phyloP scores from a whole-genome alignment of 2,797 vertebrate species.

The Periophthalmus magnuspinnatus region DNA sequence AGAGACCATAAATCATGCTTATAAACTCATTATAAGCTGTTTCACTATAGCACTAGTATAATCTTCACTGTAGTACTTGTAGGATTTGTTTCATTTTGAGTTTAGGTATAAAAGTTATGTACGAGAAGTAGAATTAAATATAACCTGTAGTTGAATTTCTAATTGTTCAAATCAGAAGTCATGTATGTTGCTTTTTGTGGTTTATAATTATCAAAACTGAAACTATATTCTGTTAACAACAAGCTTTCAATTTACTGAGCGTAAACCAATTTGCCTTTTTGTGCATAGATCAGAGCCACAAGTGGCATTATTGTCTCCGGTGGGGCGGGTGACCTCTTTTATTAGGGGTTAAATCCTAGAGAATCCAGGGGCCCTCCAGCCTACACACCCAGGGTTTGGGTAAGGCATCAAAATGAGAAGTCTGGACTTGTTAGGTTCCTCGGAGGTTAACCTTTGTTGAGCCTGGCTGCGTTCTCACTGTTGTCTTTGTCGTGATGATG shows the following conservation, averaged over 20 bases:
- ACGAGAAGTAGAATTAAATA: neutral
- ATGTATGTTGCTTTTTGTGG: neutral
- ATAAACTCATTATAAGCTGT: neutral
- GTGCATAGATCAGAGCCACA: conserved; percentile 32
- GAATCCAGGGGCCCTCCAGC: conserved; percentile 53
- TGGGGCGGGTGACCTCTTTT: conserved; percentile 60
- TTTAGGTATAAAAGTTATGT: neutral
- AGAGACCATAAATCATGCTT: neutral
- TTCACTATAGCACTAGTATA: neutral
- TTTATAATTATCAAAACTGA: neutral
- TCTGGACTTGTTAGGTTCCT: conserved; percentile 76
- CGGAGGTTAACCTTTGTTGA: conserved; percentile 78
- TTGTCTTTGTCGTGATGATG: conserved; percentile 78
- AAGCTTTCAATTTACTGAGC: neutral
- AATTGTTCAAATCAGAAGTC: neutral
- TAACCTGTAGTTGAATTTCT: neutral
- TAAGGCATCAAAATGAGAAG: conserved; percentile 68
- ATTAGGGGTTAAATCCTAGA: conserved; percentile 70
- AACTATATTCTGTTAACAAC: neutral
- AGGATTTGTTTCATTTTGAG: no score
- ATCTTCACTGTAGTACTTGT: neutral
- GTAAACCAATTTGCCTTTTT: conserved; percentile 2
- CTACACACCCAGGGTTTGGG: conserved; percentile 62
- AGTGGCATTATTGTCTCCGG: conserved; percentile 50
- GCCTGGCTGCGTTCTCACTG: conserved; percentile 66